phyloP scores from a whole-genome alignment of 2,888 invertebrate species.

The Pachydiplax longipennis region DNA sequence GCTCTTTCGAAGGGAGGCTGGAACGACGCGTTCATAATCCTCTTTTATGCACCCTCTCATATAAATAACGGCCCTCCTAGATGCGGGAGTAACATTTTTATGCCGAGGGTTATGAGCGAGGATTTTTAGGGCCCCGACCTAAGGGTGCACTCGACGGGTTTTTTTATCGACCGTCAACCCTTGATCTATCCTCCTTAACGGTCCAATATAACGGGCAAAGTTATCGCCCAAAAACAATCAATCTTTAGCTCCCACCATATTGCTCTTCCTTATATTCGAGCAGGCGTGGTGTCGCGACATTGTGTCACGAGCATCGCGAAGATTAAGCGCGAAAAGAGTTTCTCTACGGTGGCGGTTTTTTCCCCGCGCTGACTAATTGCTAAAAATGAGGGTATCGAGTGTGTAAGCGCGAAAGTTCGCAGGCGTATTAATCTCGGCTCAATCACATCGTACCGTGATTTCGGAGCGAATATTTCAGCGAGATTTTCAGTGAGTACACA shows the following conservation, averaged over 20 bases:
- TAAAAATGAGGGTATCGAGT: no score
- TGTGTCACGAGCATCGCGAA: no score
- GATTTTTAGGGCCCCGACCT: not conserved
- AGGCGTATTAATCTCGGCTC: no score
- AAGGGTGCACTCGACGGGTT: not conserved
- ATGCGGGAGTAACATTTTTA: not conserved
- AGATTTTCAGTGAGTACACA: no score
- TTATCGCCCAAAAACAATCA: not conserved
- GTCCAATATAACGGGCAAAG: not conserved
- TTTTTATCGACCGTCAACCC: not conserved
- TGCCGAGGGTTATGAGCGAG: not conserved
- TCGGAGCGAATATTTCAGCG: no score
- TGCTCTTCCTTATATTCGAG: not conserved
- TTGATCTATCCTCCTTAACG: not conserved
- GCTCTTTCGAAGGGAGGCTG: not conserved
- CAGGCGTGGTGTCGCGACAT: no score
- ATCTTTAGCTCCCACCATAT: not conserved
- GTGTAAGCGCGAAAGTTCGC: no score
- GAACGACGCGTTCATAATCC: not conserved
- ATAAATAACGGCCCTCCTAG: not conserved
- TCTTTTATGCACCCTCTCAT: not conserved
- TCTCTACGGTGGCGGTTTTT: no score
- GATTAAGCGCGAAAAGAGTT: no score
- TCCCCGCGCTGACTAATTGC: no score
- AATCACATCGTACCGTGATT: no score